phyloP scores from a whole-genome alignment of 2,113 vertebrate genomes.

The Leiothrix lutea region DNA sequence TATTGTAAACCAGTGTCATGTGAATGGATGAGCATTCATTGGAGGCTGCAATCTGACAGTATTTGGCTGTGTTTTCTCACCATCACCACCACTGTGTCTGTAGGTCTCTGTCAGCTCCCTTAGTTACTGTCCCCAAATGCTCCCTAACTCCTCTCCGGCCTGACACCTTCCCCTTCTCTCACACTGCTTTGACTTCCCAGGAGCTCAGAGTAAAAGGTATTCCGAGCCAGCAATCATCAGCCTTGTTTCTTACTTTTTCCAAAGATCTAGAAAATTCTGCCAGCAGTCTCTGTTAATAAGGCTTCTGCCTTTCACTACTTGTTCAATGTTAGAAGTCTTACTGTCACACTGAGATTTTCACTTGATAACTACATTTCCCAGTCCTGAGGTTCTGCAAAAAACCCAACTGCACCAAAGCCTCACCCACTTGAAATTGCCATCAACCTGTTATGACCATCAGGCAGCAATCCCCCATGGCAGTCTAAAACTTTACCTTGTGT shows the following conservation, averaged over 20 bases:
- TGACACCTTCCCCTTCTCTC: not conserved
- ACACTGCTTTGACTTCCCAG: not conserved
- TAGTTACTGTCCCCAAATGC: not conserved
- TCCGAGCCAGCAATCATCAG: not conserved
- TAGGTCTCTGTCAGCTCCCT: not conserved
- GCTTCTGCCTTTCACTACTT: not conserved
- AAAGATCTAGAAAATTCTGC: not conserved
- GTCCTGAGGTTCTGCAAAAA: not conserved
- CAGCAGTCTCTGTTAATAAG: not conserved
- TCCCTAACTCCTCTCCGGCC: not conserved
- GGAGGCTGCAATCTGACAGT: not conserved
- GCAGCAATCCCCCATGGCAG: not conserved
- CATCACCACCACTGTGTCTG: not conserved
- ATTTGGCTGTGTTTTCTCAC: not conserved
- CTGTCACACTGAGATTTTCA: not conserved
- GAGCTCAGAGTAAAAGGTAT: not conserved
- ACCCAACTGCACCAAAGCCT: not conserved
- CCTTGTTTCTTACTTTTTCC: not conserved
- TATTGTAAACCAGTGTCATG: not conserved
- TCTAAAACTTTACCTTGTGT: not conserved
- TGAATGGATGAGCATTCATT: not conserved
- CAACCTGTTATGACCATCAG: not conserved
- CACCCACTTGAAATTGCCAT: not conserved
- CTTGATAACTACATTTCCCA: not conserved
- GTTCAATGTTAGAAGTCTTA: not conserved